These are phyloP conservation scores for Lochmaea capreae DNA, from an alignment of 2,888 invertebrate genomes.

Conservation along the genomic window DNA sequence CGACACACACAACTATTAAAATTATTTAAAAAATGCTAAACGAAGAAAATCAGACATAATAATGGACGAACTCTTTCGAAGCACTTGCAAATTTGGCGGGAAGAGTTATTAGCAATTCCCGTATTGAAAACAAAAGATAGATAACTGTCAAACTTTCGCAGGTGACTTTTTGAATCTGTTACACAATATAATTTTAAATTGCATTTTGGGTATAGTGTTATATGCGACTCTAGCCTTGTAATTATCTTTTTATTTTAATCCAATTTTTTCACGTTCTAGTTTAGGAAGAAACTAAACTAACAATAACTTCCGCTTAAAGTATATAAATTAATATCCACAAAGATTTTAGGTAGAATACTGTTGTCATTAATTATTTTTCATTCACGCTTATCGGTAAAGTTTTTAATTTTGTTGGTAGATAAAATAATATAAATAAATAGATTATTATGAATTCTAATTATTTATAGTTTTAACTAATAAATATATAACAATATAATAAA, in stretches of 20 bases:
- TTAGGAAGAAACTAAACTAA: background rate
- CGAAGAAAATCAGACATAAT: too few relatives aligned
- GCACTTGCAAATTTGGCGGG: too few relatives aligned
- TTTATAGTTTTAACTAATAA: background rate
- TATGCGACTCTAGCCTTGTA: too few relatives aligned
- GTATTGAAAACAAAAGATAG: too few relatives aligned
- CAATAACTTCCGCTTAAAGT: background rate
- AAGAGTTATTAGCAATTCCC: too few relatives aligned
- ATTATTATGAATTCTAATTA: background rate
- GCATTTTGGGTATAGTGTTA: too few relatives aligned
- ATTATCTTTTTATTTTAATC: background rate
- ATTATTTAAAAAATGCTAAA: too few relatives aligned
- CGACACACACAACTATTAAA: too few relatives aligned
- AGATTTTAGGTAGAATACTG: background rate
- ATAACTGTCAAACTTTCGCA: too few relatives aligned
- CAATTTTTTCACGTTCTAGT: background rate
- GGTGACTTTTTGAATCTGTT: too few relatives aligned
- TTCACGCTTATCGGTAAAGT: background rate
- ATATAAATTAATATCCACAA: background rate
- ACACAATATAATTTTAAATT: background rate
- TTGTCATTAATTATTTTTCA: background rate
- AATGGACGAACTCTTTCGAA: too few relatives aligned
- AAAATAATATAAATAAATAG: background rate
- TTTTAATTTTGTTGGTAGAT: background rate
- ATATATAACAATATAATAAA: background rate